These are phyloP conservation scores for Bryconaethiops microstoma DNA, from an alignment of 2,797 vertebrate species.

Conservation along the genomic window DNA sequence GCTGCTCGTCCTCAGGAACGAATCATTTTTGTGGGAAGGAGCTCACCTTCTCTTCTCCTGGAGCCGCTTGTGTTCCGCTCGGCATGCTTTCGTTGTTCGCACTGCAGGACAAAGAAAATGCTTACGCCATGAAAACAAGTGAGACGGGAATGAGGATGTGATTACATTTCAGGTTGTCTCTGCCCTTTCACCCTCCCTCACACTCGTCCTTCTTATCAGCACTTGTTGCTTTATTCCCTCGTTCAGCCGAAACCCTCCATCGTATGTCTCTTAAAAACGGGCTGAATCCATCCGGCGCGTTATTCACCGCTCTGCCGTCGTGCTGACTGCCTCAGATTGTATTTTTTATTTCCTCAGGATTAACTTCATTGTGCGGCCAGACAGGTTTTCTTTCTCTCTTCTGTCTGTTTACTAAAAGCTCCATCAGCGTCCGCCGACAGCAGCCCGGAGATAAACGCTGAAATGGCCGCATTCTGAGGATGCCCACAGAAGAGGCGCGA, in stretches of 20 bases:
- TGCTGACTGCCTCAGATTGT: slow-evolving; percentile 73
- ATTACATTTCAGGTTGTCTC: slow-evolving; percentile 62
- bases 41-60: slow-evolving; percentile 71
- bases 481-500: slow-evolving; percentile 60
- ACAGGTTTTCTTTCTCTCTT: slow-evolving; percentile 65
- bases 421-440: slow-evolving; percentile 69
- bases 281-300: slow-evolving; percentile 67
- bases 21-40: no score
- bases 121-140: slow-evolving; percentile 69
- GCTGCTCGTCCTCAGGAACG: no score
- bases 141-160: slow-evolving; percentile 58
- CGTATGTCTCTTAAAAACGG: slow-evolving; percentile 66
- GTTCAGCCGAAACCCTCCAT: slow-evolving; percentile 50
- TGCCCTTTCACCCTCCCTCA: slow-evolving; percentile 65
- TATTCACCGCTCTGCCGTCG: slow-evolving; percentile 72
- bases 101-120: slow-evolving; percentile 62
- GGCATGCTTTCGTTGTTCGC: slow-evolving; percentile 50
- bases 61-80: slow-evolving; percentile 71
- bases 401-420: slow-evolving; percentile 73
- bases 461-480: slow-evolving; percentile 70
- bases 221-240: slow-evolving; percentile 69
- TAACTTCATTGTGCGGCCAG: slow-evolving; percentile 74
- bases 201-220: slow-evolving; percentile 64
- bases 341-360: slow-evolving; percentile 73
- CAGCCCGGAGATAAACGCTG: slow-evolving; percentile 71